These are phyloP conservation scores for Sussaba pulchella DNA, from an alignment of 2,888 invertebrate species.

Conservation along the genomic window DNA sequence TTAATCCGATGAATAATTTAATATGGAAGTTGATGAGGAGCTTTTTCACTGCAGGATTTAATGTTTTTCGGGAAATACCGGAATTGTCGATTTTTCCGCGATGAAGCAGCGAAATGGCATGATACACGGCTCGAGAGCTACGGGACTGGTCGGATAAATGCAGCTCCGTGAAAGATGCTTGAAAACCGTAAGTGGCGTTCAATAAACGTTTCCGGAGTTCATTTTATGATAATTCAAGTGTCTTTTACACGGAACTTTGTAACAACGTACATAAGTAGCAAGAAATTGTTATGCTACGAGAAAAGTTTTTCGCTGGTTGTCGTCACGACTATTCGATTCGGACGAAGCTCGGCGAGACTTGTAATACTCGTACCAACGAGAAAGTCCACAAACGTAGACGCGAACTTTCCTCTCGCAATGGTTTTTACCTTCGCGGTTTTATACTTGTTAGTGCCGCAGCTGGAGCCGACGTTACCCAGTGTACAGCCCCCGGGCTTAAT, in stretches of 20 bases:
- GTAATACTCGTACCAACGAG: neutral
- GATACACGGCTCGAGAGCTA: too few species aligned
- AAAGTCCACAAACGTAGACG: conserved; percentile 9
- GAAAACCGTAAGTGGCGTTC: neutral
- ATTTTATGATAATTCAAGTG: conserved; percentile 18
- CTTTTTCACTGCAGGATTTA: too few species aligned
- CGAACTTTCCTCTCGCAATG: conserved; percentile 39
- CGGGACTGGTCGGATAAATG: neutral
- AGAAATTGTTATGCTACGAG: neutral
- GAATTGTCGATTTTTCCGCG: too few species aligned
- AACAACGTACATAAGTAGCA: neutral
- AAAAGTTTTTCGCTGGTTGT: conserved; percentile 2
- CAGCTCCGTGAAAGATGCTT: neutral
- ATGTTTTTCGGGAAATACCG: neutral
- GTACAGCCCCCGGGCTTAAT: conserved; percentile 63
- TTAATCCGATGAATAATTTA: too few species aligned
- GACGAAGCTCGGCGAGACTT: conserved; percentile 1
- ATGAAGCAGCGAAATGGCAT: too few species aligned
- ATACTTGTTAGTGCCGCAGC: conserved; percentile 1
- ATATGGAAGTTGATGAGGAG: too few species aligned
- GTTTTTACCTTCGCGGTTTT: conserved; percentile 38
- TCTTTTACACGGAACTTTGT: conserved; percentile 22
- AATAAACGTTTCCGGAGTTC: conserved; percentile 3
- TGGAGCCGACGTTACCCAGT: conserved; percentile 37
- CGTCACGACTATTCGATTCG: conserved; percentile 7